Evolutionary conservation across 23 tunicate species (phyloP).

Genomic region (Ascidia mentula): DNA sequence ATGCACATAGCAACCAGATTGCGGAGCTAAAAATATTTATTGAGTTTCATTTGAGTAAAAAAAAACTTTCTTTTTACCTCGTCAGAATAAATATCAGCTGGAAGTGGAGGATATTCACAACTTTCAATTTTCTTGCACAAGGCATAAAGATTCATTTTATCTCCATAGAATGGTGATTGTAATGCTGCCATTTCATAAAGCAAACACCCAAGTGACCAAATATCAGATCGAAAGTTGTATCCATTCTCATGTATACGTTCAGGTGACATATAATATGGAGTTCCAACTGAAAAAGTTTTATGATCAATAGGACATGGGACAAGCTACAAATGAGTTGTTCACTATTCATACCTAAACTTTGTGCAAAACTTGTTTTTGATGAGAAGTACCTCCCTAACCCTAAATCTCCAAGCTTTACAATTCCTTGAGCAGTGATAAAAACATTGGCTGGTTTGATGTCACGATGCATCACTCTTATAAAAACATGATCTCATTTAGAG

Average conservation of each 20-base stretch:
- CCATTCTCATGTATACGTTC: slow-evolving; percentile 97
- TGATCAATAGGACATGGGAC: not conserved
- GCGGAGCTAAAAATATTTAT: slow-evolving; percentile 89
- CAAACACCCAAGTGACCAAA: slow-evolving; percentile 98
- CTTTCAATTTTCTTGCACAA: slow-evolving; percentile 96
- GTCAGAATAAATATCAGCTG: slow-evolving; percentile 91
- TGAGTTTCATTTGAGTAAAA: no score
- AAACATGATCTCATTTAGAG: no score
- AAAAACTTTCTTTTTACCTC: slow-evolving; percentile 37
- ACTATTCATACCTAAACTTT: slow-evolving; percentile 74
- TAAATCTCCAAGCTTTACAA: slow-evolving; percentile 93
- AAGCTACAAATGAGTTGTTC: not conserved
- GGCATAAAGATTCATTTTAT: slow-evolving; percentile 95
- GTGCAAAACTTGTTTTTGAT: slow-evolving; percentile 93
- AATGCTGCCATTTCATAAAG: slow-evolving; percentile 98
- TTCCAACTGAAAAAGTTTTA: slow-evolving; percentile 63
- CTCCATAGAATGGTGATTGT: slow-evolving; percentile 98
- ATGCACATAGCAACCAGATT: slow-evolving; percentile 77
- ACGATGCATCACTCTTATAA: slow-evolving; percentile 94
- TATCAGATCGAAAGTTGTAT: slow-evolving; percentile 97
- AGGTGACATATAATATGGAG: slow-evolving; percentile 99
- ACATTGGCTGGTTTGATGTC: slow-evolving; percentile 99
- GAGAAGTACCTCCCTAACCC: slow-evolving; percentile 93
- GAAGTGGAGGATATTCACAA: slow-evolving; percentile 98
- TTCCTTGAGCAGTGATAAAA: slow-evolving; percentile 94